Evolutionary conservation across 1,140 invertebrate species (phyloP).

Genomic region (Goniozus legneri): DNA sequence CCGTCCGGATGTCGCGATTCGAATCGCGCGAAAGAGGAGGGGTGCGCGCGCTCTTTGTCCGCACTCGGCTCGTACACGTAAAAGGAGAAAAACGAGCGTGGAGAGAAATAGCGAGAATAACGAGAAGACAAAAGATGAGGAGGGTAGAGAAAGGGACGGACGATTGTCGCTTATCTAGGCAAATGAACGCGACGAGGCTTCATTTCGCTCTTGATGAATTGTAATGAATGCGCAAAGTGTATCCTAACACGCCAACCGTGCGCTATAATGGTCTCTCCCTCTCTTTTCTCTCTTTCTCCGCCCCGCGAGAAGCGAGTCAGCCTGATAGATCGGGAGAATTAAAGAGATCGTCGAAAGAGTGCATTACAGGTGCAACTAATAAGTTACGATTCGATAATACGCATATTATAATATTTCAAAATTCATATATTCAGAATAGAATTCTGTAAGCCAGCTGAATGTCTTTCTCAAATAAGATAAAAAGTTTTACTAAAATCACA

Average conservation of each 20-base stretch:
- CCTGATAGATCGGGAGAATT: too few species aligned
- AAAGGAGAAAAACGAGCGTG: constrained; percentile 29
- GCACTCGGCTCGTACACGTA: constrained; percentile 31
- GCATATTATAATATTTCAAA: too few species aligned
- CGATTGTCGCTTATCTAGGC: constrained; percentile 39
- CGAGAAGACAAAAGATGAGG: background rate
- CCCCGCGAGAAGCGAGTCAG: too few species aligned
- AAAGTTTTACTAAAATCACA: too few species aligned
- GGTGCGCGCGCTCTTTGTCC: too few species aligned
- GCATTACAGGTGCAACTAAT: too few species aligned
- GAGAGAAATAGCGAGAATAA: background rate
- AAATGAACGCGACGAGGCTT: constrained; percentile 40
- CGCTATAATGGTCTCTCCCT: constrained; percentile 14
- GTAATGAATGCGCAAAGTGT: constrained; percentile 39
- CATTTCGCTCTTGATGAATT: constrained; percentile 39
- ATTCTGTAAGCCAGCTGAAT: too few species aligned
- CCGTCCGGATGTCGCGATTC: constrained; percentile 17
- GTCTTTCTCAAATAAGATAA: too few species aligned
- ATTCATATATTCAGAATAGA: too few species aligned
- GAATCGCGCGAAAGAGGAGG: too few species aligned
- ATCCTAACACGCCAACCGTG: constrained; percentile 32
- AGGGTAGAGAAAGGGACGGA: constrained; percentile 1
- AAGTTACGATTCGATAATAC: too few species aligned
- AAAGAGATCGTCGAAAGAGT: too few species aligned
- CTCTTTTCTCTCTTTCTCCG: background rate